Percentiles rank a stretch among this genome's conserved stretches.
Evolutionary conservation across 2,797 vertebrate species (phyloP).

Genomic region (Manis crassicaudata): DNA sequence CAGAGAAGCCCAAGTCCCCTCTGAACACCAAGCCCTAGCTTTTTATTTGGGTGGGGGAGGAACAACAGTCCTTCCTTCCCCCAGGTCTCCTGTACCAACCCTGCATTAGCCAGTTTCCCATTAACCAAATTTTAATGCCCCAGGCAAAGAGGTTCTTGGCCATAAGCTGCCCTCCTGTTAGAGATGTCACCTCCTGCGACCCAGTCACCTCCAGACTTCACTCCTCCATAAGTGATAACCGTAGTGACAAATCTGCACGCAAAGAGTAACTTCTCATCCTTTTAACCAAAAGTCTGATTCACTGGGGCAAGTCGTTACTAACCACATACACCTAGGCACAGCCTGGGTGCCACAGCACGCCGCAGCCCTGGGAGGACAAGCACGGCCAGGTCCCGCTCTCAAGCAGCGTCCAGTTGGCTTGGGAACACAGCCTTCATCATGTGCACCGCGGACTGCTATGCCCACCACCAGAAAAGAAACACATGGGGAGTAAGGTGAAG

Average conservation of each 20-base stretch:
- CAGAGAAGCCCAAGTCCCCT: not conserved
- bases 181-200: not conserved
- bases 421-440: not conserved
- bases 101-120: not conserved
- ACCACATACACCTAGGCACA: not conserved
- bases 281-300: not conserved
- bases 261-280: not conserved
- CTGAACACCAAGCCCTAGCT: not conserved
- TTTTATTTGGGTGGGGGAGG: accelerated
- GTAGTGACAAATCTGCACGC: not conserved
- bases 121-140: not conserved
- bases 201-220: not conserved
- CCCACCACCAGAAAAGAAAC: not conserved
- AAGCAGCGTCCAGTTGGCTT: not conserved
- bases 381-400: not conserved
- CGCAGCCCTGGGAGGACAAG: not conserved
- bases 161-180: not conserved
- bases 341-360: accelerated
- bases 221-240: not conserved
- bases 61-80: not conserved
- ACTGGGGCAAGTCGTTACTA: not conserved
- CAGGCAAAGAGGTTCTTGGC: not conserved
- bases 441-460: not conserved
- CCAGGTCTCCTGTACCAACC: not conserved
- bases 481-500: not conserved